Conservation (phyloP, 1,140 invertebrate species). For the Spodoptera frugiperda region DNA sequence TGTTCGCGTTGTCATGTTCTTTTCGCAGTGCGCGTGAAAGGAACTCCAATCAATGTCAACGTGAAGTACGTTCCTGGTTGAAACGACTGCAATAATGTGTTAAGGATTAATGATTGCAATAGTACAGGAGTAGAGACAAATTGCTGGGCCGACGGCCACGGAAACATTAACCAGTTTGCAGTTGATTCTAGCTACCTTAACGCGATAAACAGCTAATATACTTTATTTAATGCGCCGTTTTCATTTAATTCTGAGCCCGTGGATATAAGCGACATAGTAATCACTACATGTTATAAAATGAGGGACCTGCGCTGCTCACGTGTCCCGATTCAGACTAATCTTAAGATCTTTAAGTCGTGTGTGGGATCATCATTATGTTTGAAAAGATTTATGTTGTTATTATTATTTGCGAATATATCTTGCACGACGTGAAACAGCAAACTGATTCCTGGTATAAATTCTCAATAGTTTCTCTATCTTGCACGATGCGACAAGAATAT, state of each 20-base stretch:
- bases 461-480: background rate
- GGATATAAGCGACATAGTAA: constrained; percentile 8
- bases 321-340: constrained; percentile 2
- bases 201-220: constrained; percentile 34
- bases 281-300: constrained; percentile 25
- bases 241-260: constrained; percentile 13
- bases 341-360: background rate
- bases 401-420: too few species aligned
- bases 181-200: constrained; percentile 29
- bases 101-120: constrained; percentile 32
- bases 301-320: background rate
- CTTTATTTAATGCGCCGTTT: constrained; percentile 36
- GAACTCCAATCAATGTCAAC: constrained; percentile 42
- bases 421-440: too few species aligned
- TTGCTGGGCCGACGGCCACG: constrained; percentile 20
- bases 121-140: constrained; percentile 30
- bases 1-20: constrained; percentile 28
- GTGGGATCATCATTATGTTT: background rate
- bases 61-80: constrained; percentile 26
- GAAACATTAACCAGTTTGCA: constrained; percentile 30
- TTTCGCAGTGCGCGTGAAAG: constrained; percentile 26
- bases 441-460: too few species aligned
- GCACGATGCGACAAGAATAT: background rate
- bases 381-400: too few species aligned
- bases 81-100: constrained; percentile 35